Evolutionary conservation across 2,797 vertebrate species (phyloP), one percentile per base, ranked within the genome.

Genomic region (Malacoraja senta): DNA sequence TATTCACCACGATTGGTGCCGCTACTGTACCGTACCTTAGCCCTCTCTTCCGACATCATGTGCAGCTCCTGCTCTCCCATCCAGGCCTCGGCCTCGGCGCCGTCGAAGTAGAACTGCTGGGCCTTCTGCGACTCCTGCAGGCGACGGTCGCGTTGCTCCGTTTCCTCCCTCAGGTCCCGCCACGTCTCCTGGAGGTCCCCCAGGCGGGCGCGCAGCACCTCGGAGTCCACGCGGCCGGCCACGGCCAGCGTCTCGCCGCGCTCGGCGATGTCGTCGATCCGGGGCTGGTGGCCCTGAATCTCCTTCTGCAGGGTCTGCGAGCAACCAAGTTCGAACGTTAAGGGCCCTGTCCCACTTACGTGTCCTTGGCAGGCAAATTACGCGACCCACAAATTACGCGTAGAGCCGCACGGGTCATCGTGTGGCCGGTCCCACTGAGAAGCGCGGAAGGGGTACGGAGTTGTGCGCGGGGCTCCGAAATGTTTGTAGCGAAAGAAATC

Each of bases 11-110:
- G n/a, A n/a, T n/a, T n/a, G n/a, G n/a, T n/a, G n/a, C n/a, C n/a
- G n/a, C n/a, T 38, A 65, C 19, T 32, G 0, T 65, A 32, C 32
- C 8, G 78, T 94, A 98, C 98, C 98, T 99, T 99, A 44, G 98
- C 98, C 94, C 98, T 99, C 95, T 99, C 98, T 94, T 98, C 98
- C 2, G 98, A 97, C 97, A 99, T 98, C 98, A 99, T 99, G 95
- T 99, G 98, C n/a, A 99, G 95, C 95, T 99, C 98, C 95, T 98
- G 98, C 94, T 99, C 98, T 0, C 98, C 98, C 98, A 99, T 99
- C 98, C 98, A 99, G 78, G 98, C 98, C 94, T 99, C 98, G 0
- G 98, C 98, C 94, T 98, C 98, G 0, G 98, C 98, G 0, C 97
- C 98, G 17, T 99, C 98, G 0, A 98, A 94, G 86, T 98, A 98